Conservation (phyloP, 92 coral and sea anemone genomes). For the Ricordea florida region DNA sequence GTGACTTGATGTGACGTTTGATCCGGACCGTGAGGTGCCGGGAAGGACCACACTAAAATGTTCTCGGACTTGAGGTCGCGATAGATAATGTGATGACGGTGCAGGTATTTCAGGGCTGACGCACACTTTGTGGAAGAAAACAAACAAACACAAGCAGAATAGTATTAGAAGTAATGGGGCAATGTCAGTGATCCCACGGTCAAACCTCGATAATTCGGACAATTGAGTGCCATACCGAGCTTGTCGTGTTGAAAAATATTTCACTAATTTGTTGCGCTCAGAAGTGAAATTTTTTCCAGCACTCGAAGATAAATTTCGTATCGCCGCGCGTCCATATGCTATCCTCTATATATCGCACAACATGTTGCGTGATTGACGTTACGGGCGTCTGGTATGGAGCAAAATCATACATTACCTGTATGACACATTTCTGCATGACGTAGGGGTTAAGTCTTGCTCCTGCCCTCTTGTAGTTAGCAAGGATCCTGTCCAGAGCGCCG, state of each 20-base stretch:
- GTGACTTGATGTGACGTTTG: slow-evolving; percentile 68
- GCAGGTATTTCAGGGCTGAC: slow-evolving; percentile 97
- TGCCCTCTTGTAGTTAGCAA: slow-evolving; percentile 85
- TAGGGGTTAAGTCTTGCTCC: slow-evolving; percentile 84
- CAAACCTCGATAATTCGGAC: too few species aligned
- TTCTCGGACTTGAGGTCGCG: slow-evolving; percentile 99
- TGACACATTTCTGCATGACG: slow-evolving; percentile 94
- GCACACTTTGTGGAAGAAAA: slow-evolving; percentile 68
- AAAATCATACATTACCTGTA: slow-evolving; percentile 70
- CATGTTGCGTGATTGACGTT: too few species aligned
- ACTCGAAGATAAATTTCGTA: too few species aligned
- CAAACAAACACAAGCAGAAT: background rate
- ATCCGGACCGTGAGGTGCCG: slow-evolving; percentile 77
- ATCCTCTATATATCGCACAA: background rate
- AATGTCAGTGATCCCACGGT: too few species aligned
- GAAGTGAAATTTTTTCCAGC: too few species aligned
- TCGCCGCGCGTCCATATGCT: too few species aligned
- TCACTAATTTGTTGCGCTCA: too few species aligned
- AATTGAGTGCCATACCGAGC: too few species aligned
- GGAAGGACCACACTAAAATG: slow-evolving; percentile 95
- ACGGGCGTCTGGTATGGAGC: too few species aligned
- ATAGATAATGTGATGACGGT: slow-evolving; percentile 95
- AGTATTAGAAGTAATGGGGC: too few species aligned
- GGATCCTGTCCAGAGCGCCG: slow-evolving; percentile 88
- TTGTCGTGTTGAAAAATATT: too few species aligned